A percentile compares a stretch with the other conserved stretches of the same genome.
These are phyloP conservation scores for Psammodynastes pulverulentus DNA, from an alignment of 2,113 vertebrate genomes.

Conservation along the genomic window DNA sequence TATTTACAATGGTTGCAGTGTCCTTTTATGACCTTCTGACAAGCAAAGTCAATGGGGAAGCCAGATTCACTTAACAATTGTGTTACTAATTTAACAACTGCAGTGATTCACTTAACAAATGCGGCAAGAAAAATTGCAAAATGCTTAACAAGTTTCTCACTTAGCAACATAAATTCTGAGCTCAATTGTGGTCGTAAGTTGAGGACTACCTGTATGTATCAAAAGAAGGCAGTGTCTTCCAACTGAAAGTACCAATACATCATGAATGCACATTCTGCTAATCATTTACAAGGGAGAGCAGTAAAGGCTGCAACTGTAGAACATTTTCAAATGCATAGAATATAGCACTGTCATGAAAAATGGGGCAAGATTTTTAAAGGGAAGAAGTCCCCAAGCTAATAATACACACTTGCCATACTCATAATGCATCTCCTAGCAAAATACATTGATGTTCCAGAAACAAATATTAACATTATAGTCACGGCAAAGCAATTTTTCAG, in stretches of 20 bases:
- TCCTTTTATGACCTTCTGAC: no score
- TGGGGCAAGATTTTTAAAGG: not conserved
- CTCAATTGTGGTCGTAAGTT: no score
- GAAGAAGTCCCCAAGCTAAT: not conserved
- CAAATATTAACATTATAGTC: not conserved
- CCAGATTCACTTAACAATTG: no score
- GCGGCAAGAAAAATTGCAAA: no score
- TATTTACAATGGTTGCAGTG: no score
- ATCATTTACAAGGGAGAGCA: not conserved
- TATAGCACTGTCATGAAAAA: not conserved
- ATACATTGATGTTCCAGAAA: not conserved
- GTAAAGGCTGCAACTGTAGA: not conserved
- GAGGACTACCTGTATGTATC: not conserved
- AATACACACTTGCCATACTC: not conserved
- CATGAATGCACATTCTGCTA: not conserved
- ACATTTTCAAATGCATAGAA: not conserved
- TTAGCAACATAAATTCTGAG: no score
- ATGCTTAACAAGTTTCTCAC: no score
- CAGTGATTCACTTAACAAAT: no score
- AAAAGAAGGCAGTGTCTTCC: not conserved
- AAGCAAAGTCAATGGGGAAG: no score
- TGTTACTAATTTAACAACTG: no score
- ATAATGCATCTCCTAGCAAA: not conserved
- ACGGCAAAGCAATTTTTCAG: not conserved
- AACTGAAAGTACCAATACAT: not conserved